A percentile compares a stretch with the other conserved stretches of the same genome.
Evolutionary conservation across 2,113 vertebrate species (phyloP).

Genomic region (Gulo gulo): DNA sequence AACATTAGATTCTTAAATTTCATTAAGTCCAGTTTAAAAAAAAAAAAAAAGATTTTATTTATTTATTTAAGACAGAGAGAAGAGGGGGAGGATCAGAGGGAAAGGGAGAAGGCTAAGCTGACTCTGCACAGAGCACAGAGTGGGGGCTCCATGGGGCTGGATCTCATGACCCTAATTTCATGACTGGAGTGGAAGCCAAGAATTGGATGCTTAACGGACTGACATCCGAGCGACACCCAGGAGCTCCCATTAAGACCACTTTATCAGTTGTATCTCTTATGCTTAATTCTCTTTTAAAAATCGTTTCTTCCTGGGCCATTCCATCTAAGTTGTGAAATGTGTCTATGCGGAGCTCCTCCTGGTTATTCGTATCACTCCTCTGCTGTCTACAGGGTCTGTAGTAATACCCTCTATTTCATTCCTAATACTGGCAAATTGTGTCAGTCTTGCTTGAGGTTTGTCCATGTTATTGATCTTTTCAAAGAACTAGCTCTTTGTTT

Average conservation of each 20-base stretch:
- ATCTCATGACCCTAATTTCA: neutral
- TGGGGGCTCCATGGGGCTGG: neutral
- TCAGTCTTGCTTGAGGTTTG: neutral
- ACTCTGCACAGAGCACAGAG: neutral
- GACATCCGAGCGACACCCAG: neutral
- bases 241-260: neutral
- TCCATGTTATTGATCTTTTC: neutral
- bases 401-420: neutral
- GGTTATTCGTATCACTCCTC: neutral
- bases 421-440: neutral
- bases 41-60: neutral
- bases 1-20: neutral
- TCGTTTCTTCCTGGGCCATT: neutral
- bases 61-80: neutral
- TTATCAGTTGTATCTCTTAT: neutral
- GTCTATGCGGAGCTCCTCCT: neutral
- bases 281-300: neutral
- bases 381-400: neutral
- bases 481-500: neutral
- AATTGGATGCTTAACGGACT: neutral
- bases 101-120: neutral
- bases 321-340: neutral
- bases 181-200: neutral
- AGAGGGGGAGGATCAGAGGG: neutral
- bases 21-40: neutral